Conservation (phyloP, 2,888 invertebrate species). For the Eupithecia inturbata region DNA sequence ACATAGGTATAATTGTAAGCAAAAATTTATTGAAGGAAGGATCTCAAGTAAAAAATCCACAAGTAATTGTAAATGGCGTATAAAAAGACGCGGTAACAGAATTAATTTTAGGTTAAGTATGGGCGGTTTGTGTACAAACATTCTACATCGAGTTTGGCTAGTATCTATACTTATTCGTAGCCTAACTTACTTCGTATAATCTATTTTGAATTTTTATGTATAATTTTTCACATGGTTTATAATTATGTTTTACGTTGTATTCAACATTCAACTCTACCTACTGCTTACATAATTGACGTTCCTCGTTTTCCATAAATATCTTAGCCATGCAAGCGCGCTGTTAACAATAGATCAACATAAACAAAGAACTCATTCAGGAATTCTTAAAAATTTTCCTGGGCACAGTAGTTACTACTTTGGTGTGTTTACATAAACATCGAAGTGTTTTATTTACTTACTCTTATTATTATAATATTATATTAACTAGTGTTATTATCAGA, state of each 20-base stretch:
- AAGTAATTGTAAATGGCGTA: too few species aligned
- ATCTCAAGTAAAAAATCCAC: too few species aligned
- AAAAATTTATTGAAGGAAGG: too few species aligned
- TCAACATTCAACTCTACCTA: slow-evolving; percentile 6
- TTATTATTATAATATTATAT: not conserved
- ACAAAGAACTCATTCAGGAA: slow-evolving; percentile 5
- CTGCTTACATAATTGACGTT: slow-evolving; percentile 1
- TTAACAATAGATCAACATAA: not conserved
- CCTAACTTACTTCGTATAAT: not conserved
- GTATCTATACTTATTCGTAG: not conserved
- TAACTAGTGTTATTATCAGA: not conserved
- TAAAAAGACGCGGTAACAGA: too few species aligned
- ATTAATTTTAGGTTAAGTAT: too few species aligned
- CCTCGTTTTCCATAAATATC: slow-evolving; percentile 13
- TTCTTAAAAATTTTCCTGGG: not conserved
- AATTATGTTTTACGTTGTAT: not conserved
- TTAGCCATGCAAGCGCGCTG: not conserved
- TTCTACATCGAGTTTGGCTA: too few species aligned
- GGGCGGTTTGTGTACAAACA: too few species aligned
- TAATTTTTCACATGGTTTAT: not conserved
- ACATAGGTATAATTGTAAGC: too few species aligned
- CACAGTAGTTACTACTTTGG: too few species aligned
- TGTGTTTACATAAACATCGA: not conserved
- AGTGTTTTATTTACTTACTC: not conserved
- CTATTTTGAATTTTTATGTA: not conserved